Conservation (phyloP, 2,888 invertebrate genomes). For the Oligia fasciuncula region DNA sequence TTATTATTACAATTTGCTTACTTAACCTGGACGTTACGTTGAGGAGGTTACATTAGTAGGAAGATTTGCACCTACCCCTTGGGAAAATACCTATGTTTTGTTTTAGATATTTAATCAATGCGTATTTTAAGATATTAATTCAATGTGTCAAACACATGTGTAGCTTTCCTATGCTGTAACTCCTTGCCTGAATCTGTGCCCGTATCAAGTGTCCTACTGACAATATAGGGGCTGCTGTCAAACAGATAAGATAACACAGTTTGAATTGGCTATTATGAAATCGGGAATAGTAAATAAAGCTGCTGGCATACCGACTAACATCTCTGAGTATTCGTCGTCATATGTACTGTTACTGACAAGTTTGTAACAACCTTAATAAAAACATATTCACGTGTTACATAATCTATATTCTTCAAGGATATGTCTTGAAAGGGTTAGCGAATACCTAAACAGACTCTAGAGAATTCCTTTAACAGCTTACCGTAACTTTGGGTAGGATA, state of each 20-base stretch:
- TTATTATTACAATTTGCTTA: not conserved
- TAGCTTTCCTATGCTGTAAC: slow-evolving; percentile 33
- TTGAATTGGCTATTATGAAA: slow-evolving; percentile 65
- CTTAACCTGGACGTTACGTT: not conserved
- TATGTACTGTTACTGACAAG: not conserved
- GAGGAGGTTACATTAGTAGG: not conserved
- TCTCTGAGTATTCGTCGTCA: not conserved
- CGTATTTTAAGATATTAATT: not conserved
- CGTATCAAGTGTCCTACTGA: slow-evolving; percentile 53
- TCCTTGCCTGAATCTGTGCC: slow-evolving; percentile 44
- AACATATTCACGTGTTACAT: slow-evolving; percentile 5
- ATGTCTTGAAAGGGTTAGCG: slow-evolving; percentile 37
- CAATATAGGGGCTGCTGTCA: slow-evolving; percentile 61
- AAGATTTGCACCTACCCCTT: not conserved
- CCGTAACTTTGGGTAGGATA: slow-evolving; percentile 27
- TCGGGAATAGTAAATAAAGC: slow-evolving; percentile 51
- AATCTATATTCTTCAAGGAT: slow-evolving; percentile 33
- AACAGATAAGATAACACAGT: slow-evolving; percentile 65
- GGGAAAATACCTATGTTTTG: not conserved
- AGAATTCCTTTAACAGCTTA: slow-evolving; percentile 37
- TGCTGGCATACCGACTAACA: slow-evolving; percentile 40
- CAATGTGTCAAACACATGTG: slow-evolving; percentile 7
- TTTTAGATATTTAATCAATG: not conserved
- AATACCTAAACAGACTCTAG: slow-evolving; percentile 30
- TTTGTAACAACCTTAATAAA: slow-evolving; percentile 6